Evolutionary conservation across 2,113 vertebrate species (phyloP).

Genomic region (Lasiurus borealis): DNA sequence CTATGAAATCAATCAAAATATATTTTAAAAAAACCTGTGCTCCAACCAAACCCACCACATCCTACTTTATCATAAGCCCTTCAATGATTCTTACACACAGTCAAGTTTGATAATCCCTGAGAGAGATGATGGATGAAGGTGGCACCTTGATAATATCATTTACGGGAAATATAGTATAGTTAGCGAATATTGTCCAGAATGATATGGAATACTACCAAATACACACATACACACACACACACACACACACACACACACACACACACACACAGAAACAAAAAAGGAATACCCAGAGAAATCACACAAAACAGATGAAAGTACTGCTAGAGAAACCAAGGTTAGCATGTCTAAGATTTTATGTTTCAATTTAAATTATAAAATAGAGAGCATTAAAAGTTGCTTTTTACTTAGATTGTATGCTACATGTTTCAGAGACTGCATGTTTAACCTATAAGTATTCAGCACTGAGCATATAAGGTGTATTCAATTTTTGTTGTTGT

Average conservation of each 20-base stretch:
- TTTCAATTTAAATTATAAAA: constrained; percentile 19
- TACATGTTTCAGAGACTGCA: neutral
- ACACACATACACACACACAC: no score
- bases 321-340: neutral
- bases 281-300: neutral
- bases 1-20: no score
- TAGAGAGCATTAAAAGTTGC: neutral
- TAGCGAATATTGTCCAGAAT: neutral
- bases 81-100: neutral
- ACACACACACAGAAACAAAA: no score
- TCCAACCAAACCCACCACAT: neutral
- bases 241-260: no score
- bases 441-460: neutral
- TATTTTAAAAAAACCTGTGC: neutral
- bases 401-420: neutral
- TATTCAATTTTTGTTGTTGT: neutral
- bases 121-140: neutral
- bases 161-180: neutral
- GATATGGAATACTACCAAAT: neutral
- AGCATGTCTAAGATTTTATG: neutral
- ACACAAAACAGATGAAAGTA: neutral
- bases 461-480: neutral
- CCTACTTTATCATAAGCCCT: neutral
- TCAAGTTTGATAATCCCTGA: neutral
- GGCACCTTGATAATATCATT: neutral